phyloP scores from a whole-genome alignment of 2,888 invertebrate genomes.

The Leptarthrus brevirostris region DNA sequence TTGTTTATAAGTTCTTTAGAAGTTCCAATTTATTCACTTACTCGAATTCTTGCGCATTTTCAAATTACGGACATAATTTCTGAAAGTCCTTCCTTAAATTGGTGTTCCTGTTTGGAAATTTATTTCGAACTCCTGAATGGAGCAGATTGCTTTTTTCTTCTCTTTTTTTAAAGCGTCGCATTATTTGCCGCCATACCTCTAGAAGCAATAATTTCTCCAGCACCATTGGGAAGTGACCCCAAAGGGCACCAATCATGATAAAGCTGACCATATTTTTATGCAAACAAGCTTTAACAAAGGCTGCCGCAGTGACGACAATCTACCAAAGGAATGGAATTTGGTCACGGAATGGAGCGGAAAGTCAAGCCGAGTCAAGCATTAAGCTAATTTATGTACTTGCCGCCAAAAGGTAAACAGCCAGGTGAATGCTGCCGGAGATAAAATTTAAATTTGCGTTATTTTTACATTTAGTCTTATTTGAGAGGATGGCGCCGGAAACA shows the following conservation, averaged over 20 bases:
- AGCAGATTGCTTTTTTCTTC: constrained; percentile 1
- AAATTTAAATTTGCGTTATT: constrained; percentile 47
- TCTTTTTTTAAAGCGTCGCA: constrained; percentile 6
- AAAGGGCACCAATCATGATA: constrained; percentile 48
- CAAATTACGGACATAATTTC: too few species aligned
- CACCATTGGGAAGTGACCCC: constrained; percentile 11
- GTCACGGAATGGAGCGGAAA: constrained; percentile 1
- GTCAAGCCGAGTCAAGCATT: constrained; percentile 24
- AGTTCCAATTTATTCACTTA: too few species aligned
- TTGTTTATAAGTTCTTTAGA: too few species aligned
- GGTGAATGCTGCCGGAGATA: constrained; percentile 45
- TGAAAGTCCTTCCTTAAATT: not conserved
- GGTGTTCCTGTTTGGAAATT: not conserved
- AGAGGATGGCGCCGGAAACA: not conserved
- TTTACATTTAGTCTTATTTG: constrained; percentile 26
- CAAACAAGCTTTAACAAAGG: constrained; percentile 38
- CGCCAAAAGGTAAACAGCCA: constrained; percentile 43
- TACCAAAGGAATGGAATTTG: constrained; percentile 26
- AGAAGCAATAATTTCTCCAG: constrained; percentile 30
- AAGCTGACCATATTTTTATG: constrained; percentile 45
- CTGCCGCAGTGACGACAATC: constrained; percentile 32
- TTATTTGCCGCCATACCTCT: constrained; percentile 18
- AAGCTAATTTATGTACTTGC: constrained; percentile 48
- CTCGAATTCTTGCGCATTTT: too few species aligned
- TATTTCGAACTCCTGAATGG: constrained; percentile 3